Evolutionary conservation across 2,888 invertebrate genomes (phyloP).

Genomic region (Nematopogon swammerdamellus): DNA sequence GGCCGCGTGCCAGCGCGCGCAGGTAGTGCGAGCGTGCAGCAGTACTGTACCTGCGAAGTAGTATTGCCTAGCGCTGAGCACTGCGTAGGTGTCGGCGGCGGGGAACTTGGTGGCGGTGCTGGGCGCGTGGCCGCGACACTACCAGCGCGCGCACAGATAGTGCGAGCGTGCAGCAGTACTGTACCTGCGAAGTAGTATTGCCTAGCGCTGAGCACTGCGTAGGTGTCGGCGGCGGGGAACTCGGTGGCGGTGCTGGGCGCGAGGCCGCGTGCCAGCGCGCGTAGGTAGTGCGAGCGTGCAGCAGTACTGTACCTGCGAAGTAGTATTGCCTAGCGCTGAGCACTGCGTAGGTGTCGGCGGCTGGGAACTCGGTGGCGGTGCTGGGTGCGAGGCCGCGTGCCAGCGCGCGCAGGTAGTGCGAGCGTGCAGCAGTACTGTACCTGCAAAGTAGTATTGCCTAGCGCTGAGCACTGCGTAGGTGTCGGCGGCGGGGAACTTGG

Average conservation of each 20-base stretch:
- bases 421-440: slow-evolving; percentile 31
- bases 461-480: slow-evolving; percentile 77
- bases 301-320: neutral
- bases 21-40: slow-evolving; percentile 65
- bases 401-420: slow-evolving; percentile 63
- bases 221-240: slow-evolving; percentile 74
- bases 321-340: slow-evolving; percentile 71
- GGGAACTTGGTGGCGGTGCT: slow-evolving; percentile 68
- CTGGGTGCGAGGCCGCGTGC: slow-evolving; percentile 46
- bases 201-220: slow-evolving; percentile 75
- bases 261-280: slow-evolving; percentile 49
- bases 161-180: no score
- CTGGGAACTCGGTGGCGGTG: slow-evolving; percentile 67
- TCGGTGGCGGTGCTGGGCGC: slow-evolving; percentile 60
- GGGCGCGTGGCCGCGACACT: no score
- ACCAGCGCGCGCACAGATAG: no score
- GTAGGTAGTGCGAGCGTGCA: slow-evolving; percentile 57
- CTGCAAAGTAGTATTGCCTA: slow-evolving; percentile 60
- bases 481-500: slow-evolving; percentile 75
- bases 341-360: slow-evolving; percentile 78
- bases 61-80: slow-evolving; percentile 73
- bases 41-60: slow-evolving; percentile 37
- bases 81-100: slow-evolving; percentile 74
- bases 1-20: slow-evolving; percentile 51
- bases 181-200: slow-evolving; percentile 54